Percentiles rank a stretch among this genome's conserved stretches.
phyloP scores from a whole-genome alignment of 2,113 vertebrate genomes.

The Zingel zingel region DNA sequence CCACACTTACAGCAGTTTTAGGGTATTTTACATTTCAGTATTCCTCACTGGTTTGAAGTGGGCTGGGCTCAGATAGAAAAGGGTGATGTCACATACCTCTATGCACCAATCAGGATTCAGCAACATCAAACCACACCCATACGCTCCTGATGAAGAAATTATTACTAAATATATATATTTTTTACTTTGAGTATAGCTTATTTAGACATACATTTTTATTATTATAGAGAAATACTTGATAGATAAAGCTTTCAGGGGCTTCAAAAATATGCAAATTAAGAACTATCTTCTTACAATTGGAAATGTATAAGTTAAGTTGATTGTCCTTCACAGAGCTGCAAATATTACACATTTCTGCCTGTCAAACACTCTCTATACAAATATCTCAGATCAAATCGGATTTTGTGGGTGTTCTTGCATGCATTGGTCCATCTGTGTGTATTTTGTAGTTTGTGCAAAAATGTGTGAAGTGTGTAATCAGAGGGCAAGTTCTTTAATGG shows the following conservation, averaged over 20 bases:
- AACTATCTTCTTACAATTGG: no score
- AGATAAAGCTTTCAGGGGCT: neutral
- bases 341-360: neutral
- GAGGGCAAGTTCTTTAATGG: constrained; percentile 66
- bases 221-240: neutral
- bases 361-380: constrained; percentile 19
- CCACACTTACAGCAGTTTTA: neutral
- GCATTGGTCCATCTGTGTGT: constrained; percentile 12
- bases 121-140: neutral
- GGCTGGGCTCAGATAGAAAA: neutral
- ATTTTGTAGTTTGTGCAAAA: constrained; percentile 1
- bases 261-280: neutral
- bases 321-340: constrained; percentile 2
- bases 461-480: constrained; percentile 30
- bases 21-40: neutral
- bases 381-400: constrained; percentile 26
- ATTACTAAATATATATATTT: neutral
- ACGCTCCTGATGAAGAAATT: neutral
- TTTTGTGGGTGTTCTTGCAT: constrained; percentile 16
- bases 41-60: neutral
- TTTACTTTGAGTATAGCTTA: neutral
- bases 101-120: neutral
- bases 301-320: neutral
- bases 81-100: neutral
- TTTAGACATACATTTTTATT: neutral